Conservation (phyloP, 1,140 invertebrate genomes). For the Helicoverpa zea region DNA sequence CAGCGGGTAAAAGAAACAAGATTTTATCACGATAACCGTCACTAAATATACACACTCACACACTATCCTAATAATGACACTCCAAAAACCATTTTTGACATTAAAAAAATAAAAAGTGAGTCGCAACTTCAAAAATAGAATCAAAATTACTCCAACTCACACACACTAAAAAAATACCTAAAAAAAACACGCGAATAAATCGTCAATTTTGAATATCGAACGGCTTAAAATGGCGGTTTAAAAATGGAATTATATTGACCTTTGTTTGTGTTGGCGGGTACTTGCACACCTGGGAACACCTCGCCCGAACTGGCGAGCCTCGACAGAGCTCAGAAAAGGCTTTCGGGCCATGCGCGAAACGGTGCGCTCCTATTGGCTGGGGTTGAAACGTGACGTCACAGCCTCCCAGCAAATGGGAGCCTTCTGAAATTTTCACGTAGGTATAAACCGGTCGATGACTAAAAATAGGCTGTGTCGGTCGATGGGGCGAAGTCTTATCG, state of each 20-base stretch:
- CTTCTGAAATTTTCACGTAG: constrained; percentile 83
- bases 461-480: constrained; percentile 79
- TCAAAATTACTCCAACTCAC: constrained; percentile 21
- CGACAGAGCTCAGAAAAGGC: constrained; percentile 61
- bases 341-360: constrained; percentile 73
- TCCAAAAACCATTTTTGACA: not conserved
- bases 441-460: constrained; percentile 80
- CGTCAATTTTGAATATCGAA: constrained; percentile 20
- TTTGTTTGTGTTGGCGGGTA: constrained; percentile 70
- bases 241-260: constrained; percentile 71
- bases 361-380: constrained; percentile 63
- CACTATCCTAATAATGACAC: constrained; percentile 12
- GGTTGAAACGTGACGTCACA: constrained; percentile 73
- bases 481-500: constrained; percentile 58
- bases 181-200: constrained; percentile 50
- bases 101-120: constrained; percentile 1
- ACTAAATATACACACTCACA: constrained; percentile 25
- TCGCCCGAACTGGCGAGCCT: constrained; percentile 76
- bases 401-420: constrained; percentile 63
- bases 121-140: not conserved
- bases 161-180: constrained; percentile 11
- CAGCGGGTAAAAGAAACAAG: constrained; percentile 14
- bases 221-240: constrained; percentile 41
- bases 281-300: constrained; percentile 81
- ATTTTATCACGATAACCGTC: not conserved